Conservation (phyloP, 2,797 vertebrate genomes). For the Nothura maculosa region DNA sequence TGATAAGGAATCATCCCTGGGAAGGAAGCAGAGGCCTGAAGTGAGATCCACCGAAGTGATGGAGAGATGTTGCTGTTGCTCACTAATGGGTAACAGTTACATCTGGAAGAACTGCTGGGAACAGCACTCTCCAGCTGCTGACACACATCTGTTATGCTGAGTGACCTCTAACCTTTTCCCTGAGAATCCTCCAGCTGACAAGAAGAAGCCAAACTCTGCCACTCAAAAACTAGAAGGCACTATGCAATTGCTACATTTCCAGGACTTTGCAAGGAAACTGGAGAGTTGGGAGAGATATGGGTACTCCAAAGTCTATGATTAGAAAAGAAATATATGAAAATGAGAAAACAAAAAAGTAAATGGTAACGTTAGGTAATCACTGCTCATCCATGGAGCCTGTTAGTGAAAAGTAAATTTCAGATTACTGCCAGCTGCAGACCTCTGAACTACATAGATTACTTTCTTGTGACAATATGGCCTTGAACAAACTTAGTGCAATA, state of each 20-base stretch:
- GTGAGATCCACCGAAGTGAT: not conserved
- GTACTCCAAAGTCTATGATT: not conserved
- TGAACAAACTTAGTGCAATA: not conserved
- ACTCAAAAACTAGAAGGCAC: not conserved
- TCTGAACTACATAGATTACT: not conserved
- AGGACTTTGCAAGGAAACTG: not conserved
- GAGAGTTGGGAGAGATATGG: not conserved
- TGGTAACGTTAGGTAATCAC: not conserved
- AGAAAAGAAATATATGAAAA: not conserved
- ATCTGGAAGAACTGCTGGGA: conserved; percentile 3
- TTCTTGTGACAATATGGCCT: not conserved
- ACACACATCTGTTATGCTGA: not conserved
- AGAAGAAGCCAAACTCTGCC: not conserved
- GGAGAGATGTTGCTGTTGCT: not conserved
- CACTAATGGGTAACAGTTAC: not conserved
- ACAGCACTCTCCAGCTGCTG: conserved; percentile 1
- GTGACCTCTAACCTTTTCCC: not conserved
- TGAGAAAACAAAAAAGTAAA: not conserved
- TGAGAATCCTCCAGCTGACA: not conserved
- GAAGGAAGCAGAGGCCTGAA: not conserved
- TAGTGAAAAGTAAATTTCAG: not conserved
- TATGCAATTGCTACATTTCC: fast-evolving
- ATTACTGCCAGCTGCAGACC: not conserved
- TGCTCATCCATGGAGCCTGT: not conserved
- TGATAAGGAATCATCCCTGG: not conserved